Evolutionary conservation across 1,140 invertebrate species (phyloP), one percentile per base, ranked within the genome.

Genomic region (Hyles euphorbiae): DNA sequence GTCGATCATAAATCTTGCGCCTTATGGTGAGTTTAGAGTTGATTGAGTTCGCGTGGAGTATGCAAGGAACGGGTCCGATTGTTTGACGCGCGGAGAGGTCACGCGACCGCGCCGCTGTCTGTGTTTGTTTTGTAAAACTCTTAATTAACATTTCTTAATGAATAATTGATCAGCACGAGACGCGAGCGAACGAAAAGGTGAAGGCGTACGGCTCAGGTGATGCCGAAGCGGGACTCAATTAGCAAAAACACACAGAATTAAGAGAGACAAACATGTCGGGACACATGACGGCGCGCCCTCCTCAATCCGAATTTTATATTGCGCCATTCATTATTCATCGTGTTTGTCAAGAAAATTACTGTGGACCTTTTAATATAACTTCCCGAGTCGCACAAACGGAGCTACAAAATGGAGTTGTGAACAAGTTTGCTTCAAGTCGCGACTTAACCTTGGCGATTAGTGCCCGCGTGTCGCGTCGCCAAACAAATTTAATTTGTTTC

Each of bases 1-100:
- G 82, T 85, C 85, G 85, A 85, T 87, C 85, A 87, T 87, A 88
- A 88, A 85, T 88, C 85, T 88, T 87, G 85, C 83, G 85, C 83
- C 83, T 83, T 88, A 83, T 88, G 83, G 81, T 77, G 75, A 84
- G 78, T 81, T 87, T 76, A 72, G 76, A 81, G 74, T 80, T 83
- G 81, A 88, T 86, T 88, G 83, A 86, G 86, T 83, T 81, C 72
- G 62, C 70, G 68, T 61, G 64, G 66, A 54, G 63, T 59, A 59
- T 62, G 63, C 67, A 69, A 76, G 72, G 75, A 81, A 58, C 62
- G 43, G 59, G 51, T 53, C 44, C 12, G 34, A 52, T 55, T 52
- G 50, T 63, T 51, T 52, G 33, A 9, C 12, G 22, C 34, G 9
- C 12, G 50, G 50, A 34, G 50, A 32, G 9, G 22, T 34, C 50